These are phyloP conservation scores for Sphyrna mokarran DNA, from an alignment of 2,113 vertebrate genomes.

Conservation along the genomic window DNA sequence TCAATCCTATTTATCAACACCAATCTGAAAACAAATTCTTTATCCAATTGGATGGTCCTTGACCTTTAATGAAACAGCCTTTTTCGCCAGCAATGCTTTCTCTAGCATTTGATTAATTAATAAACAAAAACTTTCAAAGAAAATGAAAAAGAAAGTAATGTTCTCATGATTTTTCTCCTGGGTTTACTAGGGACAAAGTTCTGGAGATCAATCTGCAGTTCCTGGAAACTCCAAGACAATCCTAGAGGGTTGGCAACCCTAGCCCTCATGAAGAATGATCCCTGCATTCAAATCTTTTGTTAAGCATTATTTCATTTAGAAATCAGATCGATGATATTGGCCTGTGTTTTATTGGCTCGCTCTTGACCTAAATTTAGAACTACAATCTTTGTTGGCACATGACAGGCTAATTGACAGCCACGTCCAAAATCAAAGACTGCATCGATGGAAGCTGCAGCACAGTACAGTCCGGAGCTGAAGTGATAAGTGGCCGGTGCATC, in stretches of 20 bases:
- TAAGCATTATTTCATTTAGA: neutral
- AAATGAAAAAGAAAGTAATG: neutral
- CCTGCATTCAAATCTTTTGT: neutral
- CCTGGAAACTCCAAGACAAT: neutral
- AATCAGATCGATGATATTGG: neutral
- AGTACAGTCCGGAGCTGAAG: neutral
- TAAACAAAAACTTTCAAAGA: neutral
- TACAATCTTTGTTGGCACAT: neutral
- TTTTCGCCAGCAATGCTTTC: neutral
- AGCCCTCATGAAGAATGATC: neutral
- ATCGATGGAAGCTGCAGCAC: neutral
- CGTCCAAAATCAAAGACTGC: slow-evolving; percentile 5
- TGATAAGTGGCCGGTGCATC: neutral
- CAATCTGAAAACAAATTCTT: neutral
- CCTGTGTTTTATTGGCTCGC: slow-evolving; percentile 2
- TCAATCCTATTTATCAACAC: neutral
- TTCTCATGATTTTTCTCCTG: neutral
- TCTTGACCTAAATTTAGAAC: neutral
- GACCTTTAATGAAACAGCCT: neutral
- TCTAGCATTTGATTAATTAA: neutral
- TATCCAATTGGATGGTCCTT: neutral
- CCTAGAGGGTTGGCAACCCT: neutral
- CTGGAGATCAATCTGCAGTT: neutral
- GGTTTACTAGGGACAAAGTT: neutral
- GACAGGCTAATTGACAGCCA: neutral